A percentile compares a stretch with the other conserved stretches of the same genome.
Conservation (phyloP, 1,140 invertebrate species). For the Penaeus vannamei region DNA sequence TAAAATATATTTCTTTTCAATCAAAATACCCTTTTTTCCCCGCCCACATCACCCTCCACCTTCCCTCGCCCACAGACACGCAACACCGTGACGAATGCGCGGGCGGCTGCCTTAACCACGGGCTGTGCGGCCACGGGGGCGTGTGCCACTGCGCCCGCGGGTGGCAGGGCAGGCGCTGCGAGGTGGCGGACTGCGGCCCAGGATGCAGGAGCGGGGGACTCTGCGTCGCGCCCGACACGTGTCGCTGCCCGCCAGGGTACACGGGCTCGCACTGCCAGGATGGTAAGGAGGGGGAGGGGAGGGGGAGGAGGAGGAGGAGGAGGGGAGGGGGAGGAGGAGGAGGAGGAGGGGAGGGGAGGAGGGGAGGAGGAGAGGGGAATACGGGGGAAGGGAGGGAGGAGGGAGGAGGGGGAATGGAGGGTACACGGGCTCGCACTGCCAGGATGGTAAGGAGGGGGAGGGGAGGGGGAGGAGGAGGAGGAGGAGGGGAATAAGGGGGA, state of each 20-base stretch:
- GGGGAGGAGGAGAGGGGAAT: background rate
- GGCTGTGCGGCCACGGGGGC: constrained; percentile 46
- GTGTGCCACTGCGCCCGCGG: constrained; percentile 68
- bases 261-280: constrained; percentile 38
- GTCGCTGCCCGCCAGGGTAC: constrained; percentile 52
- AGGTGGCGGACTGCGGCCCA: constrained; percentile 30
- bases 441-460: too few relatives aligned
- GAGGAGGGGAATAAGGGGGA: too few relatives aligned
- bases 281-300: background rate
- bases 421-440: too few relatives aligned
- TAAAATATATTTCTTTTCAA: too few relatives aligned
- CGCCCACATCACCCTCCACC: too few relatives aligned
- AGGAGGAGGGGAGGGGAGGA: background rate
- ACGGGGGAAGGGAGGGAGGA: too few relatives aligned
- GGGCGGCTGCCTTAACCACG: constrained; percentile 43
- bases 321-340: too few relatives aligned
- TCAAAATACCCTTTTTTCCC: too few relatives aligned
- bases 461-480: too few relatives aligned
- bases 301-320: background rate
- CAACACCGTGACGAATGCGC: constrained; percentile 18
- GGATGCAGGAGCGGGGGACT: constrained; percentile 37
- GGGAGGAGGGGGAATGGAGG: too few relatives aligned
- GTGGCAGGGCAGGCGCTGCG: constrained; percentile 67
- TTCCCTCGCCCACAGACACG: background rate
- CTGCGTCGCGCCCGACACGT: constrained; percentile 36